These are phyloP conservation scores for Zoroaster sp. DNA, from an alignment of 53 echinoderm and acorn worm genomes.

Conservation along the genomic window DNA sequence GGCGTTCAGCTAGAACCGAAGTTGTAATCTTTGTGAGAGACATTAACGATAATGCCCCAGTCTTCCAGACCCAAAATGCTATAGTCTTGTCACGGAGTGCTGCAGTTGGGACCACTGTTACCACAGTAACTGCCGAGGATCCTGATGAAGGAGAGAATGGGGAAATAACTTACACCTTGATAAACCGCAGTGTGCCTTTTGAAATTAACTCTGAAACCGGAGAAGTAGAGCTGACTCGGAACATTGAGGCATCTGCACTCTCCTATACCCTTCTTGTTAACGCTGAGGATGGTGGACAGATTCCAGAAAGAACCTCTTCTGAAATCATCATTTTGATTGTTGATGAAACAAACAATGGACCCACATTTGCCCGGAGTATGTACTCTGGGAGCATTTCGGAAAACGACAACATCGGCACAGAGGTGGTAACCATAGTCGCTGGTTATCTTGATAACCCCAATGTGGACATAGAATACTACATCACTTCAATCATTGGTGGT, in stretches of 20 bases:
- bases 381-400: constrained; percentile 69
- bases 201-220: constrained; percentile 70
- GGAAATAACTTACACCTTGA: constrained; percentile 68
- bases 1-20: constrained; percentile 73
- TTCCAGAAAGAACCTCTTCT: constrained; percentile 48
- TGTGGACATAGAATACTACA: constrained; percentile 75
- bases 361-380: constrained; percentile 52
- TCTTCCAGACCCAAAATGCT: constrained; percentile 82
- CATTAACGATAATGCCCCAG: constrained; percentile 86
- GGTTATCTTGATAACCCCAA: constrained; percentile 57
- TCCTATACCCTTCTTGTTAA: constrained; percentile 63
- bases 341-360: constrained; percentile 63
- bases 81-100: constrained; percentile 58
- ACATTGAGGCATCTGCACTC: constrained; percentile 31
- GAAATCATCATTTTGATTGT: constrained; percentile 68
- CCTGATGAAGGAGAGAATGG: constrained; percentile 81
- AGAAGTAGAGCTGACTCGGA: constrained; percentile 63
- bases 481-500: constrained; percentile 70
- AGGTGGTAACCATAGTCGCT: constrained; percentile 70
- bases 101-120: constrained; percentile 48
- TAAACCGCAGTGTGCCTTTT: constrained; percentile 67
- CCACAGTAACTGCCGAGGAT: constrained; percentile 75
- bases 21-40: constrained; percentile 84
- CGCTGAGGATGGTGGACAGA: constrained; percentile 71
- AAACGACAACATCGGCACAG: constrained; percentile 64